Evolutionary conservation across 1,140 invertebrate species (phyloP), one percentile per base, ranked within the genome.

Genomic region (Dolichoris vasculosae): DNA sequence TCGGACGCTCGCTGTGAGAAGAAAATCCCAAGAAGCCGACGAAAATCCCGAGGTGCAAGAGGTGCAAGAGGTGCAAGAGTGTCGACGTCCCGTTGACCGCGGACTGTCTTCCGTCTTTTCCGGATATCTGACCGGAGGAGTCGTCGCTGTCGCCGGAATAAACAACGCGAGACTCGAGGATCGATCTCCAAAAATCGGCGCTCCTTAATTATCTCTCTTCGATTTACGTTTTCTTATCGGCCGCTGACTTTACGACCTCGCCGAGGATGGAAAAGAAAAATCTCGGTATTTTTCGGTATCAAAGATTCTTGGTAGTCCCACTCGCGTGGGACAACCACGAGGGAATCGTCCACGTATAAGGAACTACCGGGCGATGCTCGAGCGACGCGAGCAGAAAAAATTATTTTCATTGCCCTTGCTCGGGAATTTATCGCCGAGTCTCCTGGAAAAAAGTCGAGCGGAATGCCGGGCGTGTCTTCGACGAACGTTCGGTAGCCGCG

Each of bases 401-500:
- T 38, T 35, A 15, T 7, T 23, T 32, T 23, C 23, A 32, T 69
- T 15, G 67, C 32, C 67, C 38, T 4, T 1, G 35, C 67, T 38
- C 17, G 67, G 64, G 32, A 67, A 67, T 67, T 32, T 67, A 35
- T 67, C 40, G 15, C 32, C 32, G 43, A 6, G 43, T 13, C n/a
- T 46, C 20, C 40, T 15, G 40, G 40, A 35, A 35, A 79, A 35
- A 26, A 43, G 35, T 17, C 15, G 26, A 64, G 23, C 79, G 76
- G 30, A 69, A 69, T 69, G 55, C 51, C 77, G 32, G 43, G 6
- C 46, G 78, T 20, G 11, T 30, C 17, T 17, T 8, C 38, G 82
- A 77, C 35, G 64, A 76, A 78, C 38, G 71, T 38, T 67, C 64
- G 69, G 73, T 78, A 77, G 75, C 26, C 32, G 73, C 3, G 30